Evolutionary conservation across 2,113 vertebrate genomes (phyloP).

Genomic region (Galemys pyrenaicus): DNA sequence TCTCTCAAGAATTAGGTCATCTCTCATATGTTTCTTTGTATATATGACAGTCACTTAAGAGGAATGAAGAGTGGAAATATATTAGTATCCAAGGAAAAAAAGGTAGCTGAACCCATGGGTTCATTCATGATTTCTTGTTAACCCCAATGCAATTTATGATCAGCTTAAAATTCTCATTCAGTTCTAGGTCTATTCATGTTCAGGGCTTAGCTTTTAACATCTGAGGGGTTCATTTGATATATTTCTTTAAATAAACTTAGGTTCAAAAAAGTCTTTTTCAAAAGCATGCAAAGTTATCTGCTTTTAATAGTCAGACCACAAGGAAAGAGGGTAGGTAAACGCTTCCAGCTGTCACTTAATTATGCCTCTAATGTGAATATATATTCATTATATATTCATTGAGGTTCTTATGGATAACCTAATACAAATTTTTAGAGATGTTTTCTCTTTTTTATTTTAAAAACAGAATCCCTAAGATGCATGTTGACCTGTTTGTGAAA

Average conservation of each 20-base stretch:
- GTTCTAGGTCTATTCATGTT: not conserved
- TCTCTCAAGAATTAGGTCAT: not conserved
- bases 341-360: not conserved
- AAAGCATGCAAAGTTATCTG: not conserved
- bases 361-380: conserved; percentile 46
- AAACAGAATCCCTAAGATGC: not conserved
- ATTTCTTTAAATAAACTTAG: conserved; percentile 57
- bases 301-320: conserved; percentile 26
- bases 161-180: conserved; percentile 22
- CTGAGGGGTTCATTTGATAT: not conserved
- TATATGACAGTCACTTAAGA: not conserved
- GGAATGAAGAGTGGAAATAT: not conserved
- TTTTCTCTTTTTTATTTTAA: conserved; percentile 55
- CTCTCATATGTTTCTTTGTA: not conserved
- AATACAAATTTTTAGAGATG: conserved; percentile 28
- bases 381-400: conserved; percentile 52
- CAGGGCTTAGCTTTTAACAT: not conserved
- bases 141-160: not conserved
- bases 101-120: not conserved
- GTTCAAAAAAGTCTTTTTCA: conserved; percentile 34
- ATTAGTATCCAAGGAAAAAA: not conserved
- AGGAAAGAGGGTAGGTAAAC: not conserved
- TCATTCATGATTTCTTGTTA: not conserved
- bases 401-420: conserved; percentile 56
- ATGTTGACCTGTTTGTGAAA: not conserved